Conservation (phyloP, 2,113 vertebrate species). For the Ptyas mucosa region DNA sequence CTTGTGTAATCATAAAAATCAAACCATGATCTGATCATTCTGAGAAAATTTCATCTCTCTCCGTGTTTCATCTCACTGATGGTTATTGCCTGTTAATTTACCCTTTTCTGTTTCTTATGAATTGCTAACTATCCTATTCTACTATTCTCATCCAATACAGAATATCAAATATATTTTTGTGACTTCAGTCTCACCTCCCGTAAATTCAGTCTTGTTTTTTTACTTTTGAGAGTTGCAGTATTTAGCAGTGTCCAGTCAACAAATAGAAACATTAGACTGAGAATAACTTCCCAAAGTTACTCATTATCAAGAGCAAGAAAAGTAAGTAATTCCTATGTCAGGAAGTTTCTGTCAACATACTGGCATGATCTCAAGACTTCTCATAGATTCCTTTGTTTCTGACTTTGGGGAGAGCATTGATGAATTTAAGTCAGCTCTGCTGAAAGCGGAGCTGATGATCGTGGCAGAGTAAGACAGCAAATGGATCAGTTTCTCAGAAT, state of each 20-base stretch:
- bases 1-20: neutral
- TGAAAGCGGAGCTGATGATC: neutral
- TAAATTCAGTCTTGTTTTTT: neutral
- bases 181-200: neutral
- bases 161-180: neutral
- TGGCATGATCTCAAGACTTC: slow-evolving; percentile 50
- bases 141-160: neutral
- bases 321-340: slow-evolving; percentile 47
- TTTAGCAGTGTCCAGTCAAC: slow-evolving; percentile 15
- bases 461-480: neutral
- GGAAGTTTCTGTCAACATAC: slow-evolving; percentile 40
- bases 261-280: slow-evolving; percentile 22
- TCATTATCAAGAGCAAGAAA: slow-evolving; percentile 46
- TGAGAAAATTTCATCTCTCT: neutral
- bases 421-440: neutral
- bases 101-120: neutral
- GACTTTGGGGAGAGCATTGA: neutral
- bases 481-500: neutral
- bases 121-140: neutral
- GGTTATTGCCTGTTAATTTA: neutral
- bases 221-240: slow-evolving; percentile 5
- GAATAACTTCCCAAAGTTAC: slow-evolving; percentile 68
- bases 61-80: neutral
- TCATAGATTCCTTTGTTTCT: slow-evolving; percentile 25
- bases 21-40: neutral